Conservation (phyloP, 2,113 vertebrate species). For the Myanophis thanlyinensis region DNA sequence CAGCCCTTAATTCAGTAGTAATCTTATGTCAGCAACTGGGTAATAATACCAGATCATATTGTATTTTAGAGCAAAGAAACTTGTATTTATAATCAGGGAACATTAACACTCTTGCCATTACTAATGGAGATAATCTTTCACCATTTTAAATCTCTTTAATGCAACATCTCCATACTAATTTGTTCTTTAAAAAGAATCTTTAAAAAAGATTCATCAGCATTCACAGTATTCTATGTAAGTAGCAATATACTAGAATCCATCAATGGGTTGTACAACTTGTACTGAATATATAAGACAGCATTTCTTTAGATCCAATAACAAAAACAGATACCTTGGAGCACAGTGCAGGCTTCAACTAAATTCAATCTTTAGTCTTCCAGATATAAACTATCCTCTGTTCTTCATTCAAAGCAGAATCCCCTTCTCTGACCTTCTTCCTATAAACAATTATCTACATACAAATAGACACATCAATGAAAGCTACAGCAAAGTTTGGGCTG, state of each 20-base stretch:
- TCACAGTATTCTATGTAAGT: neutral
- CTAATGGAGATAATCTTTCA: slow-evolving; percentile 33
- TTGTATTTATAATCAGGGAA: neutral
- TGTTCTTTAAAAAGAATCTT: neutral
- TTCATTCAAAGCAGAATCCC: neutral
- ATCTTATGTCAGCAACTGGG: neutral
- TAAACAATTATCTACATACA: neutral
- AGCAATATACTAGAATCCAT: neutral
- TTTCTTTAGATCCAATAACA: neutral
- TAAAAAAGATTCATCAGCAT: neutral
- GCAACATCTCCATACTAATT: slow-evolving; percentile 15
- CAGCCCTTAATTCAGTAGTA: slow-evolving; percentile 29
- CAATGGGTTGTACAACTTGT: too few relatives aligned
- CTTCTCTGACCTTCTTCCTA: neutral
- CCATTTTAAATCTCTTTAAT: slow-evolving; percentile 4
- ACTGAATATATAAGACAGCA: neutral
- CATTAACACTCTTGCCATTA: slow-evolving; percentile 12
- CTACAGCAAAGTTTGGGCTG: neutral
- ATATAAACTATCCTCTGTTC: neutral
- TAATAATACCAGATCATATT: neutral
- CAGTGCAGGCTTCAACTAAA: neutral
- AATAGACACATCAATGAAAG: neutral
- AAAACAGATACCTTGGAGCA: neutral
- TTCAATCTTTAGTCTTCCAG: neutral
- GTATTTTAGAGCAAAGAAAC: neutral